Percentiles rank a stretch among this genome's conserved stretches.
Conservation (phyloP, 2,113 vertebrate genomes). For the Oxyruncus cristatus region DNA sequence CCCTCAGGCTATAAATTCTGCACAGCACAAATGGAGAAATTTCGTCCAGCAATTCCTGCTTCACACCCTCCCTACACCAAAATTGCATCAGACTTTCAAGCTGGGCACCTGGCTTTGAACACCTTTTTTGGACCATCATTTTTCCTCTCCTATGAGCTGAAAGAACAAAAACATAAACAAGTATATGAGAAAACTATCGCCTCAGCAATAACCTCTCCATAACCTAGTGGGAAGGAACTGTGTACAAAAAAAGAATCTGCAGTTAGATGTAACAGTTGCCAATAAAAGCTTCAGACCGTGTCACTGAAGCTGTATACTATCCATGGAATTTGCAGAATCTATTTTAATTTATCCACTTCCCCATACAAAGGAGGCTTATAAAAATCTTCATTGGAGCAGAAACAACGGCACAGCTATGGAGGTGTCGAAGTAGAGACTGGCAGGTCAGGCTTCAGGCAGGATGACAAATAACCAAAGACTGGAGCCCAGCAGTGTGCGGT, state of each 20-base stretch:
- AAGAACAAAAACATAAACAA: not conserved
- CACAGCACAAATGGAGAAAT: not conserved
- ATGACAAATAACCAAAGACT: accelerated
- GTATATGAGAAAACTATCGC: not conserved
- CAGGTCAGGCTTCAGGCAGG: not conserved
- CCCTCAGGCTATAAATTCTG: not conserved
- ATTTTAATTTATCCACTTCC: not conserved
- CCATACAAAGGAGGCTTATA: not conserved
- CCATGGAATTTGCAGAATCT: not conserved
- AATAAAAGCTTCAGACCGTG: not conserved
- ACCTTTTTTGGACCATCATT: not conserved
- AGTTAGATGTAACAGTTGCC: not conserved
- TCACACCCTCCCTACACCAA: not conserved
- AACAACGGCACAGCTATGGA: not conserved
- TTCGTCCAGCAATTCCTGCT: not conserved
- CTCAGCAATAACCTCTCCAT: not conserved
- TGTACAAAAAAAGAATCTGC: not conserved
- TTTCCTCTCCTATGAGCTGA: not conserved
- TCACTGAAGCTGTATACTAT: not conserved
- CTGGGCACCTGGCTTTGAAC: not conserved
- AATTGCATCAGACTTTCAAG: not conserved
- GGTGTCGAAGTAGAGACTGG: accelerated
- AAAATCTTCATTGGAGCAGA: not conserved
- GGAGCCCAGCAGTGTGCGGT: accelerated
- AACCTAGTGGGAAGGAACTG: not conserved